Conservation (phyloP, 2,888 invertebrate genomes). For the Netelia inedita region DNA sequence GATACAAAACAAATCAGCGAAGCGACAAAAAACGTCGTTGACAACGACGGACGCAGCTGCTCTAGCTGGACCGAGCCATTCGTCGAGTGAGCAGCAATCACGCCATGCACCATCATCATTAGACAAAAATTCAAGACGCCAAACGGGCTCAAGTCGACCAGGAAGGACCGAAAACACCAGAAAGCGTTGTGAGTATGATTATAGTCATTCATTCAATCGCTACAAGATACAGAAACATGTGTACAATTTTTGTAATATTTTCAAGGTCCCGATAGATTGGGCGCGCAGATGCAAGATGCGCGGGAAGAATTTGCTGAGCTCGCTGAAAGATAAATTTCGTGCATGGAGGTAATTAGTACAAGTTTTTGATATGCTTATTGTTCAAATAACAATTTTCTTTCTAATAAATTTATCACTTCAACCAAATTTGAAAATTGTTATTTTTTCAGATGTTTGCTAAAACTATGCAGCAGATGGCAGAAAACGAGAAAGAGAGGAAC, state of each 20-base stretch:
- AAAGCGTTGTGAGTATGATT: constrained; percentile 14
- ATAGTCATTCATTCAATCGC: neutral
- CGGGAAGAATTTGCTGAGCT: constrained; percentile 7
- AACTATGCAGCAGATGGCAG: constrained; percentile 6
- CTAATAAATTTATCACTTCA: neutral
- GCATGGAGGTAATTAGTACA: neutral
- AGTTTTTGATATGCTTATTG: neutral
- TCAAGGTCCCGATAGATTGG: constrained; percentile 7
- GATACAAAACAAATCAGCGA: too few relatives aligned
- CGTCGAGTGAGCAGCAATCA: too few relatives aligned
- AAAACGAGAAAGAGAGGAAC: constrained; percentile 3
- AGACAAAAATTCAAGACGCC: too few relatives aligned
- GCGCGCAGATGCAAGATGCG: constrained; percentile 12
- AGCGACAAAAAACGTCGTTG: too few relatives aligned
- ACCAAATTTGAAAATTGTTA: neutral
- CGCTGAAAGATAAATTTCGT: neutral
- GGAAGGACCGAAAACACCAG: neutral
- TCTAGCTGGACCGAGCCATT: too few relatives aligned
- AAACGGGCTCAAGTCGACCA: too few relatives aligned
- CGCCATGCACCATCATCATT: too few relatives aligned
- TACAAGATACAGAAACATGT: constrained; percentile 17
- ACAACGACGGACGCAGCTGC: too few relatives aligned
- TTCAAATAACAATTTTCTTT: neutral
- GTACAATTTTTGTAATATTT: neutral
- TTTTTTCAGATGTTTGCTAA: constrained; percentile 27